Percentiles rank a stretch among this genome's conserved stretches.
phyloP scores from a whole-genome alignment of 2,113 vertebrate genomes.

The Spea bombifrons region DNA sequence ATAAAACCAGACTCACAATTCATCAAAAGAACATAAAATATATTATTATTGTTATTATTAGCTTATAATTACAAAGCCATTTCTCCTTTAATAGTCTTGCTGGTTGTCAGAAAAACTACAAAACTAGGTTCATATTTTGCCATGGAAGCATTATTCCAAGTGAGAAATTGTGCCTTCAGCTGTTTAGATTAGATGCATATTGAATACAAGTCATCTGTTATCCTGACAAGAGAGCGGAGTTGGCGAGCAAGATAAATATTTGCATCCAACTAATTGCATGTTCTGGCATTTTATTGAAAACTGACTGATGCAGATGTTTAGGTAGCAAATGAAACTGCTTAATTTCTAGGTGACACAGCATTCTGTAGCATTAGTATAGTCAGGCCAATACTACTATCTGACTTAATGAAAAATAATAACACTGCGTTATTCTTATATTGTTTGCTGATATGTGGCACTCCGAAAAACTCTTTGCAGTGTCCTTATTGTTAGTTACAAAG shows the following conservation, averaged over 20 bases:
- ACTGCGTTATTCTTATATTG: background rate
- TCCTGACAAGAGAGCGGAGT: constrained; percentile 30
- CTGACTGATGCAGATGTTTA: constrained; percentile 19
- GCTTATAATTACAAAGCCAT: background rate
- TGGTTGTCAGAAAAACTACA: constrained; percentile 25
- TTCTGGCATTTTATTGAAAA: constrained; percentile 29
- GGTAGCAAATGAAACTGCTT: background rate
- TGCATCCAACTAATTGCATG: constrained; percentile 43
- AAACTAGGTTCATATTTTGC: constrained; percentile 29
- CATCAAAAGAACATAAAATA: too few species aligned
- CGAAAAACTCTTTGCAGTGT: background rate
- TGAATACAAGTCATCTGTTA: constrained; percentile 42
- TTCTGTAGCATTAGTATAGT: constrained; percentile 6
- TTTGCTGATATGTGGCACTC: background rate
- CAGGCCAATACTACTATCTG: background rate
- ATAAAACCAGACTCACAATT: too few species aligned
- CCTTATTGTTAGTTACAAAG: too few species aligned
- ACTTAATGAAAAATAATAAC: background rate
- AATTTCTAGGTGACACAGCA: background rate
- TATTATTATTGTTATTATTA: too few species aligned
- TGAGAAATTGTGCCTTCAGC: constrained; percentile 35
- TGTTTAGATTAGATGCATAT: constrained; percentile 45
- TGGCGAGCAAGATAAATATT: constrained; percentile 38
- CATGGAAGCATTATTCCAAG: constrained; percentile 22
- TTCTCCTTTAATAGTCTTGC: constrained; percentile 4